Percentiles rank a stretch among this genome's conserved stretches.
Conservation (phyloP, 2,113 vertebrate genomes). For the Bos javanicus region DNA sequence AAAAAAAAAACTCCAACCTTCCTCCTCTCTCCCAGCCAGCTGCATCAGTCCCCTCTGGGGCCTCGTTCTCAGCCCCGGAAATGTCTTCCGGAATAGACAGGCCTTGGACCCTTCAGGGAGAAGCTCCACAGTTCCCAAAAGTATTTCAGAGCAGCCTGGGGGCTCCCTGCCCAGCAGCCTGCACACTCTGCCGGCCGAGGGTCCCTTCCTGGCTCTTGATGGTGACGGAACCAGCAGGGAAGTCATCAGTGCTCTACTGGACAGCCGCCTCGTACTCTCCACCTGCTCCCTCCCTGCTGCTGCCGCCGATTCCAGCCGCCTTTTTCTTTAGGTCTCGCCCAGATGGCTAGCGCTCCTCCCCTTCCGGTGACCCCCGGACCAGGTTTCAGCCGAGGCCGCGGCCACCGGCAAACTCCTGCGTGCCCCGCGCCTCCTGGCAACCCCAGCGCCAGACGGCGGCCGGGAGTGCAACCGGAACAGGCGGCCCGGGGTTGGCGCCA, state of each 20-base stretch:
- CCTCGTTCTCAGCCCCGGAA: neutral
- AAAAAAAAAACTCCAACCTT: neutral
- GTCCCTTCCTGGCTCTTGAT: neutral
- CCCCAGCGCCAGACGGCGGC: neutral
- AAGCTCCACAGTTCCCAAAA: neutral
- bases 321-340: fast-evolving
- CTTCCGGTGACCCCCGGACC: too few relatives aligned
- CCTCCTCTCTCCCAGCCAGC: neutral
- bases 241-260: neutral
- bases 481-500: neutral
- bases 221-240: neutral
- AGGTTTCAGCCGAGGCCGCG: fast-evolving
- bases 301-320: neutral
- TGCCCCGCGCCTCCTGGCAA: neutral
- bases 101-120: neutral
- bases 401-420: fast-evolving
- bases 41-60: neutral
- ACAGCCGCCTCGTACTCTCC: neutral
- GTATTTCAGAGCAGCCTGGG: neutral
- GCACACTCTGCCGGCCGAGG: neutral
- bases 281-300: neutral
- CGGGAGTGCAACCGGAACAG: fast-evolving
- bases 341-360: fast-evolving
- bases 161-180: neutral
- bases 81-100: neutral